Base-by-base conservation (phyloP, 1,140 invertebrate species). In the Drosophila pruinosa region DNA sequence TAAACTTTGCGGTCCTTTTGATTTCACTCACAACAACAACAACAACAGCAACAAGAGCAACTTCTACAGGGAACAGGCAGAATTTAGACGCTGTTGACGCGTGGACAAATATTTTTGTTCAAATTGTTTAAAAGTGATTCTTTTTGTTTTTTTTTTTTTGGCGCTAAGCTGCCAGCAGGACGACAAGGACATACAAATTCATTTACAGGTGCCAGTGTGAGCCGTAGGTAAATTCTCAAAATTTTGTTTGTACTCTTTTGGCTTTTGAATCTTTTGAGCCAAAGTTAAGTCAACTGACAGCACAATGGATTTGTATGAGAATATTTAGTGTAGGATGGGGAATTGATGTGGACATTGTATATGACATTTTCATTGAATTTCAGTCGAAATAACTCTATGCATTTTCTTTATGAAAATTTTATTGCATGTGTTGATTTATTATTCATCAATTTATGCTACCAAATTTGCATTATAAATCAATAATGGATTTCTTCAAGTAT, bases 81-180 rank as follows among this genome's bases (percentile, higher is more conserved):
- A 63, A 62, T 56, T 64, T 38, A 22, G 59, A 56, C 22, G 58
- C 57, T 67, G 81, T 67, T 86, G 81, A 78, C 68, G 82, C 75
- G 65, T 69, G 75, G 76, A 85, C 81, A 86, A 86, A 86, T 86
- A 86, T 86, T 86, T 81, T 63, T 74, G 39, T 22, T 41, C 62
- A 86, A 86, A 86, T 86, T 86, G 81, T 78, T 86, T 72, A 61
- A 81, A 81, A 86, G 81, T 86, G 81, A 88, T 86, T 83, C 72
- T 50, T 62, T 14, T 43, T 24, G 38, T 21, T 14, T 39, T n/a
- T 4, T 28, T 8, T 41, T 31, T 39, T 48, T 21, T 28, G 0
- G 21, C 2, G 22, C 43, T 22, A 14, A 28, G 43, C 47, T 31
- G 7, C 14, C 10, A 17, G 28, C 34, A 43, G 36, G 61, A 15